Evolutionary conservation across 2,797 vertebrate species (phyloP).

Genomic region (Chloroceryle amazona): DNA sequence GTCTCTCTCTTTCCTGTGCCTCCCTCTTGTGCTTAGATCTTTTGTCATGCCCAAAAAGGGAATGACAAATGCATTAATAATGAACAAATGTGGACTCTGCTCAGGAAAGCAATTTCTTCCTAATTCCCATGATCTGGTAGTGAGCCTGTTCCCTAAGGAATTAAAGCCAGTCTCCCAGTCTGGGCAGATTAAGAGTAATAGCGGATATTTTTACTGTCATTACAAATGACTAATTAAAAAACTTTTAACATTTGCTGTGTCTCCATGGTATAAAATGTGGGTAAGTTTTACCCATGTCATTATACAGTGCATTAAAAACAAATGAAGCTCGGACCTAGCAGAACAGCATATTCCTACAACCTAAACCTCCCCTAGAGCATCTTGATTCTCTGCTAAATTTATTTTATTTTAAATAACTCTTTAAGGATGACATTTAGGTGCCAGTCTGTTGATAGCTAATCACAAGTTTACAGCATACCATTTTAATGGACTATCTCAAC

Average conservation of each 20-base stretch:
- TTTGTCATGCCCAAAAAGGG: neutral
- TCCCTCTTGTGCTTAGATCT: neutral
- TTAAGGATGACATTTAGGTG: slow-evolving; percentile 39
- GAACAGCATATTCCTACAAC: neutral
- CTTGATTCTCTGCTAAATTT: slow-evolving; percentile 1
- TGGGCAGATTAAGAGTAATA: neutral
- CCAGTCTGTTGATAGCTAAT: slow-evolving; percentile 48
- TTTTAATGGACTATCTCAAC: neutral
- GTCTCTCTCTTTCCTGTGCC: neutral
- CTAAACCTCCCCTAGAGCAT: neutral
- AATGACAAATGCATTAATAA: neutral
- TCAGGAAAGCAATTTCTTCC: neutral
- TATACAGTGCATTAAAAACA: neutral
- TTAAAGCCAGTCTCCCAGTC: neutral
- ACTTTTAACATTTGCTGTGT: neutral
- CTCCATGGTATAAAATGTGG: neutral
- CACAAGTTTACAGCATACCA: neutral
- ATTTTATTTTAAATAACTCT: neutral
- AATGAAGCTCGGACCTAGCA: neutral
- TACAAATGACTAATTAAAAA: neutral
- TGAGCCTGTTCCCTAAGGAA: neutral
- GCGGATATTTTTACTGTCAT: neutral
- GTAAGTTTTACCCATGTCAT: neutral
- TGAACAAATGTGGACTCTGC: neutral
- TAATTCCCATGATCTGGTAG: neutral